Evolutionary conservation across 2,888 invertebrate species (phyloP), one percentile per base, ranked within the genome.

Genomic region (Gastrophysa polygoni): DNA sequence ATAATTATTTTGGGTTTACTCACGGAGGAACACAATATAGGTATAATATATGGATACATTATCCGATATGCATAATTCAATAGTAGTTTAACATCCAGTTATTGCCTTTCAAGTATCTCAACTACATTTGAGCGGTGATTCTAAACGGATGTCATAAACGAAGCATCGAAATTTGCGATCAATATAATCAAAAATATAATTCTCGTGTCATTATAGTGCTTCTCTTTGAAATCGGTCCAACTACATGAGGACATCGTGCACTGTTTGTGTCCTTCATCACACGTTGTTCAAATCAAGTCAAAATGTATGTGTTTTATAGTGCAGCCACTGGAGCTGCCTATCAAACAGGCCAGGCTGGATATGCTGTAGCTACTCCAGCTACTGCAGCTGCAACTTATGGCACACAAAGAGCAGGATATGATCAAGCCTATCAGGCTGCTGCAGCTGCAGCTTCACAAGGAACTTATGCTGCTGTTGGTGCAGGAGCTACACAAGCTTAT

Each of bases 1-100:
- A 95, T 86, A 95, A 95, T 87, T 95, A 95, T 87, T 94, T 94
- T 83, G 94, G 94, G 81, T 95, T 95, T 88, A 92, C 93, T 79
- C 94, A 95, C 83, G 92, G 93, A 79, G 93, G 94, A 82, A 93
- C 94, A 78, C 95, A 95, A 86, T 94, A 94, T 82, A 92, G 91
- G 91, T 92, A 85, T 16, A 24, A 24, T 32, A 18, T 16, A 2
- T 28, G 6, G 6, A 61, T 50, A 48, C 24, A 66, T 64, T 34
- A 8, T 6, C 11, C 7, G n/a, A 52, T 8, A 38, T 11, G n/a
- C 21, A 10, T 20, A n/a, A 52, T 34, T 32, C n/a, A 3, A 11
- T 32, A 11, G 2, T 50, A 34, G 8, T 32, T 28, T 2, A 14
- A 18, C 32, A 32, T 51, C 2, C 34, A 7, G 10, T 10, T 10